Base-by-base conservation (phyloP, 1,140 invertebrate genomes). In the Galleria mellonella region DNA sequence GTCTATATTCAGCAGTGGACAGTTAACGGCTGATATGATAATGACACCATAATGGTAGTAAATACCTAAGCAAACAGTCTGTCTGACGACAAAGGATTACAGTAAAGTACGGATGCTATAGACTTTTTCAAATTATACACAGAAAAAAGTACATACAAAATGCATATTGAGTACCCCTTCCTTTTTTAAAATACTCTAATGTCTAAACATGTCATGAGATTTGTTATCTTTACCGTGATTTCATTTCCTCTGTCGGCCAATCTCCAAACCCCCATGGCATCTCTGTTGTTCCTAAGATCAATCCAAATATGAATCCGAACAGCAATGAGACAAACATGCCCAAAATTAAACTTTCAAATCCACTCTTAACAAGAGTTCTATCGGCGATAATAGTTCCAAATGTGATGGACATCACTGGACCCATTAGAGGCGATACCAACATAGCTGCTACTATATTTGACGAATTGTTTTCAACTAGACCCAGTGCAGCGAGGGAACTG, bases 351-450 rank as follows among this genome's bases (percentile, higher is more conserved):
- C 90, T 92, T 31, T 90, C 88, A 0, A 94, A 84, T 6, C 93
- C 93, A 45, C 90, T 89, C 43, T 86, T 87, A 32, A 92, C 87
- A 0, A 90, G 73, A 53, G 81, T 82, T 51, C 86, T 84, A 67
- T 96, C 94, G 9, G 92, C 88, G 64, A 96, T 94, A 38, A 94
- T 92, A 13, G 90, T 90, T 2, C 94, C 94, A 72, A 96, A 96
- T 17, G 94, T 94, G 29, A 93, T 89, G 7, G 93, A 94, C 90
- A 96, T 93, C 7, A 96, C 94, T 0, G 94, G 94, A 30, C 94
- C 94, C 94, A 96, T 96, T 2, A 96, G 86, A 0, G 94, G 94
- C 1, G 94, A 96, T 1, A 96, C 92, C 49, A 96, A 82, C 94
- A 96, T 96, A 33, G 93, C 94, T 10, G 94, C 94, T 14, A 95